Base-by-base conservation (phyloP, 2,888 invertebrate genomes). In the Zygogramma bicolorata region DNA sequence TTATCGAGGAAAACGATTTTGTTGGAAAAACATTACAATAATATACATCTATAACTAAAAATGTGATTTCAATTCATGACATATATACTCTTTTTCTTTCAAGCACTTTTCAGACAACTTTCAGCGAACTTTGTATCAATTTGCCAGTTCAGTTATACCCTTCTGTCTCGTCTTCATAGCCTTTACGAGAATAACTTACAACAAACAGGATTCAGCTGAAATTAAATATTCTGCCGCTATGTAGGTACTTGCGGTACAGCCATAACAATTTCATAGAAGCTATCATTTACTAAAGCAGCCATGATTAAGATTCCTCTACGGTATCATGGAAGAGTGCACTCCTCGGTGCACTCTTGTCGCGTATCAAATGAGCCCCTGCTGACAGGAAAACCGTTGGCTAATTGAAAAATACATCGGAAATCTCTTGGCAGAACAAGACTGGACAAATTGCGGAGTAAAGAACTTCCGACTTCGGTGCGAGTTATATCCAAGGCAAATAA, bases 271-370 rank as follows among this genome's bases (percentile, higher is more conserved):
- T 34, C 38, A 38, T 61, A 25, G 60, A 38, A 61, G 40, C 13
- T 31, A 29, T 27, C 5, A 38, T 40, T 61, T 22, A 61, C 40
- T 8, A 6, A 61, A 46, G 65, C 65, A 40, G 60, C 46, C 60
- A 60, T 65, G 65, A 60, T 70, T 68, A 49, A 68, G 68, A 63
- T 68, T 68, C 46, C 60, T 40, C 13, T 61, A 71, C 68, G 67
- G 68, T 60, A 71, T 67, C 67, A 71, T 62, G 71, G 71, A 71
- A 71, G 71, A 71, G 27, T 68, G 71, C 60, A 61, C 60, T 61
- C 15, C 20, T 34, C 67, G 68, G 27, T 68, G 71, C 60, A 61
- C 60, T 61, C 15, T 34, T 34, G 31, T 38, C 46, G 18, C 18
- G 20, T 46, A 46, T 61, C 22, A 40, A 61, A 38, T 61, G 22